Percentiles rank a stretch among this genome's conserved stretches.
phyloP scores from a whole-genome alignment of 2,113 vertebrate species.

The Tragelaphus buxtoni region DNA sequence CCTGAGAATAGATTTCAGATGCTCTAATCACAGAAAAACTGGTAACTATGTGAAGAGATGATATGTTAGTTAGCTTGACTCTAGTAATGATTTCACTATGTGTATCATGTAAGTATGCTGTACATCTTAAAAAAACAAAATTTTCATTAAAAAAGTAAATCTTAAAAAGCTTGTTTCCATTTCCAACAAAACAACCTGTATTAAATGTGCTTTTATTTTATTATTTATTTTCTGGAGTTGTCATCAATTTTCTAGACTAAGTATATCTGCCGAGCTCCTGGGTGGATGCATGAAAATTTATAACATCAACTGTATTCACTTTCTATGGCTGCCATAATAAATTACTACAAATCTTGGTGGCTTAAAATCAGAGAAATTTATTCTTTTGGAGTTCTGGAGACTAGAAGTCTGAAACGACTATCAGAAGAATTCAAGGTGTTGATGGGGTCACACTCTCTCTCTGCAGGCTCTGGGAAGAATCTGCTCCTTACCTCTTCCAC shows the following conservation, averaged over 20 bases:
- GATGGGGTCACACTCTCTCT: neutral
- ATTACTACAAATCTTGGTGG: neutral
- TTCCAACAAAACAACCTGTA: neutral
- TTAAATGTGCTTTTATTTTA: neutral
- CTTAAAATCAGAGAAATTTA: slow-evolving; percentile 22
- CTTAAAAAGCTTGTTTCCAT: neutral
- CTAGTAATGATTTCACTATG: neutral
- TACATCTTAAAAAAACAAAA: neutral
- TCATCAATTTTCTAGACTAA: slow-evolving; percentile 34
- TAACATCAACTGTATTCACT: slow-evolving; percentile 37
- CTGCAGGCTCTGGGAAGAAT: too few species aligned
- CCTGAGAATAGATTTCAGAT: neutral
- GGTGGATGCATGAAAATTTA: slow-evolving; percentile 27
- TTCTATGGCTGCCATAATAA: slow-evolving; percentile 8
- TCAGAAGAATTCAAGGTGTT: neutral
- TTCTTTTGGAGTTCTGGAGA: neutral
- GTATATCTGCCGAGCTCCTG: neutral
- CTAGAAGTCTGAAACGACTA: slow-evolving; percentile 12
- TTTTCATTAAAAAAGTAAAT: neutral
- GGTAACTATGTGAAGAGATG: neutral
- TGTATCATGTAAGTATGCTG: neutral
- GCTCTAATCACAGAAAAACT: neutral
- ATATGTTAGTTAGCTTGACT: neutral
- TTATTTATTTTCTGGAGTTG: neutral
- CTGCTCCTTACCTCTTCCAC: too few species aligned